Evolutionary conservation across 2,797 vertebrate genomes (phyloP), one percentile per base, ranked within the genome.

Genomic region (Hafferia zeledoni): DNA sequence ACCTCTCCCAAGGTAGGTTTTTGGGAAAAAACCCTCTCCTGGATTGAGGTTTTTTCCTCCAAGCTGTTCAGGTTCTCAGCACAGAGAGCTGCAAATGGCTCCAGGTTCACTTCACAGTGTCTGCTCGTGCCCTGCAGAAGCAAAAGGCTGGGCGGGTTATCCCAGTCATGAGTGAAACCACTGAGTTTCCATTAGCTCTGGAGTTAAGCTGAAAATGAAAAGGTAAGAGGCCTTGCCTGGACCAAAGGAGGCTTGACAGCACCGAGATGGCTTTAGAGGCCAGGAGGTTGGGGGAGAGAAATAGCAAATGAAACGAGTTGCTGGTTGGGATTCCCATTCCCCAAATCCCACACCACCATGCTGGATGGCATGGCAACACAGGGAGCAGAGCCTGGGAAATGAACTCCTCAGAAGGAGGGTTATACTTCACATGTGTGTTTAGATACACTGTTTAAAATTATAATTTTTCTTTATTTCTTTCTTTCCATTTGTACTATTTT

Each of bases 1-100:
- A 64, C 41, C 7, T 94, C 39, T 78, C 61, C 35, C 0, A 1
- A 15, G 31, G 20, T 27, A 81, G 23, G 28, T 25, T 43, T 3
- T 25, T 1, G 1, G 13, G 22, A 5, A 1, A 1, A n/a, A 5
- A 0, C 1, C 13, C 19, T 63, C 37, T 35, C n/a, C 13, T 27
- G 19, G 24, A 24, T 4, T 46, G n/a, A 52, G 39, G 41, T 52
- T 44, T 82, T 75, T 71, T 49, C 65, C 47, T 71, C 30, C 15
- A 44, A 77, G n/a, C 27, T 57, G 53, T 77, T 70, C 33, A 33
- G 0, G 74, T 92, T 88, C n/a, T 61, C 11, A 35, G 10, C 30
- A 83, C 46, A 77, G 46, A 10, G 18, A 30, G 23, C 20, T 83
- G 52, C 30, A 53, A 67, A 52, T 24, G 35, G 14, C 56, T 83